Evolutionary conservation across 2,888 invertebrate genomes (phyloP).

Genomic region (Micoletzkya japonica): DNA sequence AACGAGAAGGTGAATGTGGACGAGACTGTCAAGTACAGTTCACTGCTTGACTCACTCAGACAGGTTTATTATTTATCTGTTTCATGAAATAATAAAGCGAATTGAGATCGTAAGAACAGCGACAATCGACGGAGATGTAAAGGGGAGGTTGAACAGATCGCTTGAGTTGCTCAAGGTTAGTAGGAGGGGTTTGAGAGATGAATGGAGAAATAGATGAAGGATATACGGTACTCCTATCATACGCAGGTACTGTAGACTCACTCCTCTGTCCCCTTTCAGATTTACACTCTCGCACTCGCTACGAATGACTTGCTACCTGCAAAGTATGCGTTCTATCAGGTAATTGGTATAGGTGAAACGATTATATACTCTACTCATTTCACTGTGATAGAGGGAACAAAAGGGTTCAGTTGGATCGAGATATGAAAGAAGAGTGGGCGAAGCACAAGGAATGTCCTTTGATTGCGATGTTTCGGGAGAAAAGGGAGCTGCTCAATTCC

Average conservation of each 20-base stretch:
- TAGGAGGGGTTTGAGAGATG: background rate
- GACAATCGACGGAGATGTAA: background rate
- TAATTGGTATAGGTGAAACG: background rate
- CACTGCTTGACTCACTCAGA: background rate
- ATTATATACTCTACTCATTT: background rate
- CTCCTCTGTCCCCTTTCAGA: background rate
- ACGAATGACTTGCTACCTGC: constrained; percentile 24
- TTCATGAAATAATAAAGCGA: background rate
- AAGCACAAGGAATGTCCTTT: background rate
- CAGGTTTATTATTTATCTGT: background rate
- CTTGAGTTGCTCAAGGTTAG: constrained; percentile 24
- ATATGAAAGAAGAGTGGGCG: background rate
- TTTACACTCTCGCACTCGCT: constrained; percentile 9
- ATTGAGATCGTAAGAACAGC: background rate
- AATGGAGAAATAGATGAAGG: too few relatives aligned
- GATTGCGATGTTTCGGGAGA: background rate
- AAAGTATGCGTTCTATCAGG: background rate
- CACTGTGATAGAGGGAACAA: background rate
- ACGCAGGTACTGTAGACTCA: too few relatives aligned
- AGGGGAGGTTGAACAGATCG: background rate
- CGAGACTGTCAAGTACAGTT: constrained; percentile 14
- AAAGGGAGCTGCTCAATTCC: background rate
- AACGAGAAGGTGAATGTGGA: background rate
- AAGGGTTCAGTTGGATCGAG: background rate
- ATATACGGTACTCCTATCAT: background rate